Conservation (phyloP, 2,797 vertebrate species). For the Decapterus maruadsi region DNA sequence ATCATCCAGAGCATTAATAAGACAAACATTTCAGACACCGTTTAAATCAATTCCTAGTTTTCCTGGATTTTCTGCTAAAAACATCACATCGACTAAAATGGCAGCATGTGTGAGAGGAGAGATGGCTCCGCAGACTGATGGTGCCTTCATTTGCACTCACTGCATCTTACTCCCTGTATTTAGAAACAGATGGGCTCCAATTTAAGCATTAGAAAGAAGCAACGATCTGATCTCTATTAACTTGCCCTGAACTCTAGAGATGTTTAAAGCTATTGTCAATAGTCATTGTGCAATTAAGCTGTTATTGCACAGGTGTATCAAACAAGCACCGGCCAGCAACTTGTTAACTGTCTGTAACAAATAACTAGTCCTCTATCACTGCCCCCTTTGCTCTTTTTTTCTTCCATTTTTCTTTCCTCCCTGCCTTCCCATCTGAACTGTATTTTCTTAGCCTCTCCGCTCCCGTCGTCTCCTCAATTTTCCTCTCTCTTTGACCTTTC, state of each 20-base stretch:
- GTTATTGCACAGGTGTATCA: slow-evolving; percentile 61
- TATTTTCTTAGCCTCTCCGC: slow-evolving; percentile 15
- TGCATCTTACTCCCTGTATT: slow-evolving; percentile 18
- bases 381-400: slow-evolving; percentile 37
- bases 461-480: slow-evolving; percentile 15
- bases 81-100: background rate
- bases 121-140: background rate
- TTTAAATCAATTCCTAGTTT: background rate
- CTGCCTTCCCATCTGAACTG: slow-evolving; percentile 49
- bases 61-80: background rate
- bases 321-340: slow-evolving; percentile 43
- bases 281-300: slow-evolving; percentile 94
- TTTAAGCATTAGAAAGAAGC: slow-evolving; percentile 87
- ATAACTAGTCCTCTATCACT: slow-evolving; percentile 33
- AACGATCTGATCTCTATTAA: slow-evolving; percentile 91
- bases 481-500: background rate
- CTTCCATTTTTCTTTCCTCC: slow-evolving; percentile 28
- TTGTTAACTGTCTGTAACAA: slow-evolving; percentile 46
- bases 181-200: slow-evolving; percentile 85
- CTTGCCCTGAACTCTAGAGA: slow-evolving; percentile 89
- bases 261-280: slow-evolving; percentile 94
- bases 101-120: background rate
- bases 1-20: background rate
- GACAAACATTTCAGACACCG: background rate
- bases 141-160: slow-evolving; percentile 5